These are phyloP conservation scores for Girardinus metallicus DNA, from an alignment of 2,797 vertebrate species.

Conservation along the genomic window DNA sequence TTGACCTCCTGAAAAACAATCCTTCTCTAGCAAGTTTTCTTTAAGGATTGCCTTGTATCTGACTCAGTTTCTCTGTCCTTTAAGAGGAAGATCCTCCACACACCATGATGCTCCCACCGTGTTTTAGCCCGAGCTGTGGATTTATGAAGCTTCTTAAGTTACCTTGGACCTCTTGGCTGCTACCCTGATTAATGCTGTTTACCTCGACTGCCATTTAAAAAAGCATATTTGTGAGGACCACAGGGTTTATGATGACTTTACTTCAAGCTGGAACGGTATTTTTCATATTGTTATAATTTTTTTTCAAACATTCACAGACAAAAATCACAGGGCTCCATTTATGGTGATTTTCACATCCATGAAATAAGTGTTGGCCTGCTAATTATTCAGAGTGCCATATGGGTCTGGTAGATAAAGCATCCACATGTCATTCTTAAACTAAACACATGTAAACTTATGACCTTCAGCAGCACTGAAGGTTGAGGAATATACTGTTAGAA, in stretches of 20 bases:
- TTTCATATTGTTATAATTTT: neutral
- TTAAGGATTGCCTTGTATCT: neutral
- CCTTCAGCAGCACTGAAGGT: slow-evolving; percentile 20
- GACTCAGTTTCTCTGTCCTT: neutral
- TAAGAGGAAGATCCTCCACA: neutral
- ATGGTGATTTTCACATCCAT: neutral
- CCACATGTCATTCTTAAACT: neutral
- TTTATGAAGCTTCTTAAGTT: neutral
- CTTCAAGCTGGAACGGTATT: neutral
- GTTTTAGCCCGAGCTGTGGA: neutral
- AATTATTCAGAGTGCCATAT: neutral
- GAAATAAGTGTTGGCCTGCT: neutral
- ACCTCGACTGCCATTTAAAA: neutral
- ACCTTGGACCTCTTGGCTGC: neutral
- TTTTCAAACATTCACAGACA: neutral
- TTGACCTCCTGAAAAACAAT: neutral
- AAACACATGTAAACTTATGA: slow-evolving; percentile 16
- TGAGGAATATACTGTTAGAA: slow-evolving; percentile 8
- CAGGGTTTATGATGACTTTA: neutral
- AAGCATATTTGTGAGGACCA: neutral
- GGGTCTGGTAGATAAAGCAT: neutral
- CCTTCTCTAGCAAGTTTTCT: neutral
- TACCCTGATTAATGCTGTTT: neutral
- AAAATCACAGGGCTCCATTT: neutral
- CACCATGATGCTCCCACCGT: neutral